Evolutionary conservation across 2,888 invertebrate species (phyloP), one percentile per base, ranked within the genome.

Genomic region (Megaustenia siamemsis): DNA sequence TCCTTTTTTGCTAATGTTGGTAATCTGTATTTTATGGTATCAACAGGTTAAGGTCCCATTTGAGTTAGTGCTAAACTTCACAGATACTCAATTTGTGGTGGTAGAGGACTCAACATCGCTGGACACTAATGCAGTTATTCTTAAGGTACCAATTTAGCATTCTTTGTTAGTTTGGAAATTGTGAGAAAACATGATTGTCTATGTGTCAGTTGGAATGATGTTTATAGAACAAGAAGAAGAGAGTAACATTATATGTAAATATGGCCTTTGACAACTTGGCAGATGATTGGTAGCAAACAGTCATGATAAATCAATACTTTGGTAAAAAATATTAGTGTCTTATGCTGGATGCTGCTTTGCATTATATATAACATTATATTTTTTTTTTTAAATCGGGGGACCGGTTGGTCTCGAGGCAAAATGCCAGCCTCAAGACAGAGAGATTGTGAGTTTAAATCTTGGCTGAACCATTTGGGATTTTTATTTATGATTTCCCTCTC

Each of bases 71-170:
- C 95, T 99, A 83, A 99, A 98, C 94, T 96, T 99, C 43, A 98
- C 98, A 0, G 98, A 99, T 94, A 98, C 98, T 5, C 98, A 99
- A 94, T 95, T 99, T 84, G 97, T 99, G 53, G 95, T 99, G 56
- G 97, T 99, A 0, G 99, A 99, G 94, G 97, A 98, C 93, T 96
- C 97, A 0, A 96, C 97, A 0, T 95, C 96, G 28, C 96, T 96
- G 95, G 98, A 99, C 93, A 97, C 98, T 0, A 98, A 98, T 93
- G 98, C 99, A 0, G 97, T 99, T 21, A 98, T 99, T 92, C 95
- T 98, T 28, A 94, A 94, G 92, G 94, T 94, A 89, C 82, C 79
- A 71, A n/a, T n/a, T n/a, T n/a, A 40, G 6, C 45, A 15, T n/a
- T 28, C n/a, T n/a, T 38, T 60, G 2, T 68, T 10, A 18, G 8